Percentiles rank a stretch among this genome's conserved stretches.
Evolutionary conservation across 2,113 vertebrate genomes (phyloP).

Genomic region (Myodes glareolus): DNA sequence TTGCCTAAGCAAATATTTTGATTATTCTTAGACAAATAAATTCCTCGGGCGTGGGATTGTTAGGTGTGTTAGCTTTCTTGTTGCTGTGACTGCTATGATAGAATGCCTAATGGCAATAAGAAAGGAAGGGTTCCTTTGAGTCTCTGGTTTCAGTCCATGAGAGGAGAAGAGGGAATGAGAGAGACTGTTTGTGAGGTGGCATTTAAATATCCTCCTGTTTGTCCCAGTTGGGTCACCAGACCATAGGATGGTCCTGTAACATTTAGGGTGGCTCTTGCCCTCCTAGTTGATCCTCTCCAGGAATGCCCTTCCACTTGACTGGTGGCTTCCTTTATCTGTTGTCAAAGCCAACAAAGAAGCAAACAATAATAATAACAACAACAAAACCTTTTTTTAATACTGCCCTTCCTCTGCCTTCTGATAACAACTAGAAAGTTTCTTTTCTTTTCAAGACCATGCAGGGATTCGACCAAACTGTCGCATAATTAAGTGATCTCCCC

Average conservation of each 20-base stretch:
- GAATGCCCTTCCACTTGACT: neutral
- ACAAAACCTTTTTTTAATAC: neutral
- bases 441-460: neutral
- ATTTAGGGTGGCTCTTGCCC: neutral
- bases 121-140: neutral
- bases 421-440: neutral
- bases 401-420: neutral
- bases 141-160: neutral
- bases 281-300: neutral
- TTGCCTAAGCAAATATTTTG: neutral
- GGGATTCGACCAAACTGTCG: neutral
- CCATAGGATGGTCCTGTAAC: neutral
- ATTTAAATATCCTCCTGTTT: neutral
- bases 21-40: neutral
- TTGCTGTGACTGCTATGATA: neutral
- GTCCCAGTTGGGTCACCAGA: neutral
- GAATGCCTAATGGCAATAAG: neutral
- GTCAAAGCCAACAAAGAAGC: neutral
- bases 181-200: neutral
- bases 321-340: neutral
- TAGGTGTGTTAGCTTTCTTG: neutral
- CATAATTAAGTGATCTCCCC: neutral
- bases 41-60: neutral
- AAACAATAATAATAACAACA: neutral
- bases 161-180: neutral